Evolutionary conservation across 23 tunicate species (phyloP), one percentile per base, ranked within the genome.

Genomic region (Oikopleura dioica): DNA sequence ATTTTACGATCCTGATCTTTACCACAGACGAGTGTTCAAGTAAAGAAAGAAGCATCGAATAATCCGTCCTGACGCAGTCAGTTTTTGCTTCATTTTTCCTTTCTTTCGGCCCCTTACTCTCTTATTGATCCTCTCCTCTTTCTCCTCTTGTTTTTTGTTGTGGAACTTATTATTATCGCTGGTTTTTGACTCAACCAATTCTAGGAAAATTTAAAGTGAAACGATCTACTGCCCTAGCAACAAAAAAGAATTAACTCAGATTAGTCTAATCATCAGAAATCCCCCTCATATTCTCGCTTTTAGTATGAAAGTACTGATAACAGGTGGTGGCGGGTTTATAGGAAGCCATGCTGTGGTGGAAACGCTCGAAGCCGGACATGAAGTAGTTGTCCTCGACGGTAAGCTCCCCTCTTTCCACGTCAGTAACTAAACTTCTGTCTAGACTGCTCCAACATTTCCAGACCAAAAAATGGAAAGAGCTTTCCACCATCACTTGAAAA

Each of bases 261-360:
- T n/a, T n/a, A n/a, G n/a, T n/a, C n/a, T n/a, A n/a, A n/a, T n/a
- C n/a, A n/a, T n/a, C n/a, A n/a, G n/a, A n/a, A n/a, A n/a, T n/a
- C n/a, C n/a, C n/a, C n/a, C n/a, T n/a, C n/a, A n/a, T n/a, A n/a
- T 44, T 9, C 9, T 44, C 16, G 9, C 16, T 16, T 44, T 44
- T 44, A 44, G 55, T 9, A 44, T 44, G 55, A 44, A 44, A 44
- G 76, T 89, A 16, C 84, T 89, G 12, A 87, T 88, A 32, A 88
- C 96, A 68, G 96, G 96, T 38, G 96, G 96, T 23, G 96, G 88
- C 0, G 92, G 92, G 21, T 85, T 85, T 76, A 85, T 85, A 75
- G 92, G 92, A 58, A 85, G 92, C 76, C 96, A 88, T 77, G 84
- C 96, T 16, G 84, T 88, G 24, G 96, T 88, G 23, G 96, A 88